Evolutionary conservation across 2,113 vertebrate genomes (phyloP).

Genomic region (Euleptes europaea): DNA sequence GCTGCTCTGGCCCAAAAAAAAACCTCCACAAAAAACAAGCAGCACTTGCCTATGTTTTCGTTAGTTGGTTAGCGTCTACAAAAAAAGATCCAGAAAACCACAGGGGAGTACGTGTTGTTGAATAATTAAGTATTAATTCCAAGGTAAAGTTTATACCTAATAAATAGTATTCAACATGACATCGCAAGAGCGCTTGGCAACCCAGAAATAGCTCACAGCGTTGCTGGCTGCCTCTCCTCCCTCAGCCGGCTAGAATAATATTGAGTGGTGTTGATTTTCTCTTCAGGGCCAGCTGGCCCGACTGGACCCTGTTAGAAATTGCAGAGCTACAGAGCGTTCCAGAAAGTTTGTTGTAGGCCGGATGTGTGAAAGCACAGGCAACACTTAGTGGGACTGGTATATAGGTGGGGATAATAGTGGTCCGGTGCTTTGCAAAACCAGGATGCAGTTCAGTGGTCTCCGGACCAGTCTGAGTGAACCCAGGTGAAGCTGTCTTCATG

Average conservation of each 20-base stretch:
- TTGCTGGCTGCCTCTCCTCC: background rate
- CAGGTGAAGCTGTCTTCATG: no score
- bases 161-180: background rate
- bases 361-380: background rate
- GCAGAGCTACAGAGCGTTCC: background rate
- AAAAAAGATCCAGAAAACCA: background rate
- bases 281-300: constrained; percentile 6
- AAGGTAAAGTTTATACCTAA: background rate
- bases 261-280: background rate
- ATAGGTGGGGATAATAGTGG: background rate
- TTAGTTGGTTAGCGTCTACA: background rate
- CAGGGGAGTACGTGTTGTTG: background rate
- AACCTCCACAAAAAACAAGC: background rate
- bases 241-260: background rate
- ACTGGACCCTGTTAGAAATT: background rate
- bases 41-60: background rate
- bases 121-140: background rate
- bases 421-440: no score
- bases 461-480: no score
- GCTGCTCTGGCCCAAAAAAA: background rate
- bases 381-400: background rate
- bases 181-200: background rate
- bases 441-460: no score
- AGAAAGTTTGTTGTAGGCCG: background rate
- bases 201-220: background rate